Evolutionary conservation across 1,140 invertebrate species (phyloP).

Genomic region (Drosophila pruinosa): DNA sequence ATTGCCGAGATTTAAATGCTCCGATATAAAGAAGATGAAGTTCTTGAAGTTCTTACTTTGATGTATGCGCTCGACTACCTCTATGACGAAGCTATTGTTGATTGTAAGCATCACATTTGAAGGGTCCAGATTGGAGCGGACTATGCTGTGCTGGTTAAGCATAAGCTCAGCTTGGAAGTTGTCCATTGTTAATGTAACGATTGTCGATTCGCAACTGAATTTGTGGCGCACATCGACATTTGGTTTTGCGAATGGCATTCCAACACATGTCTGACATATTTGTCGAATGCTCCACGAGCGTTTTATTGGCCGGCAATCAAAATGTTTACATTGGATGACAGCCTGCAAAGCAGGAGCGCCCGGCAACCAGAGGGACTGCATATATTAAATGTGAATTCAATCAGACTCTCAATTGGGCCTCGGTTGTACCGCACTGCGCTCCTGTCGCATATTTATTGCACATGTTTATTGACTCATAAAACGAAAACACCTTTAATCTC

Average conservation of each 20-base stretch:
- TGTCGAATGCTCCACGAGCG: background rate
- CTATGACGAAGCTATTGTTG: slow-evolving; percentile 52
- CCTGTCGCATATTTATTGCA: slow-evolving; percentile 16
- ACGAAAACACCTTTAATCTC: slow-evolving; percentile 57
- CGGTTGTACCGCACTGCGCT: background rate
- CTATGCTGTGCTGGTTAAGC: slow-evolving; percentile 13
- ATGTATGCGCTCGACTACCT: slow-evolving; percentile 46
- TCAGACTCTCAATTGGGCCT: background rate
- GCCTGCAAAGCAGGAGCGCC: slow-evolving; percentile 11
- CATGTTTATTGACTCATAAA: slow-evolving; percentile 64
- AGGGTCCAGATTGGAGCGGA: background rate
- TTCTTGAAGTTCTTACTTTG: slow-evolving; percentile 62
- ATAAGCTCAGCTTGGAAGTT: slow-evolving; percentile 42
- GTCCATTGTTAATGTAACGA: slow-evolving; percentile 44
- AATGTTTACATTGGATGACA: slow-evolving; percentile 27
- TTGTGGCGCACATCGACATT: slow-evolving; percentile 1
- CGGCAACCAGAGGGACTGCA: no score
- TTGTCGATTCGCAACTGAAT: slow-evolving; percentile 49
- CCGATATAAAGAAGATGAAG: slow-evolving; percentile 70
- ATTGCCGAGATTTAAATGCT: slow-evolving; percentile 47
- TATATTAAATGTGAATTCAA: background rate
- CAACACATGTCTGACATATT: slow-evolving; percentile 9
- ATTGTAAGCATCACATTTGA: slow-evolving; percentile 12
- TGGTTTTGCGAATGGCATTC: slow-evolving; percentile 11
- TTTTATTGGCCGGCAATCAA: slow-evolving; percentile 35